A percentile compares a stretch with the other conserved stretches of the same genome.
phyloP scores from a whole-genome alignment of 1,140 invertebrate species.

The Prorops nasuta region DNA sequence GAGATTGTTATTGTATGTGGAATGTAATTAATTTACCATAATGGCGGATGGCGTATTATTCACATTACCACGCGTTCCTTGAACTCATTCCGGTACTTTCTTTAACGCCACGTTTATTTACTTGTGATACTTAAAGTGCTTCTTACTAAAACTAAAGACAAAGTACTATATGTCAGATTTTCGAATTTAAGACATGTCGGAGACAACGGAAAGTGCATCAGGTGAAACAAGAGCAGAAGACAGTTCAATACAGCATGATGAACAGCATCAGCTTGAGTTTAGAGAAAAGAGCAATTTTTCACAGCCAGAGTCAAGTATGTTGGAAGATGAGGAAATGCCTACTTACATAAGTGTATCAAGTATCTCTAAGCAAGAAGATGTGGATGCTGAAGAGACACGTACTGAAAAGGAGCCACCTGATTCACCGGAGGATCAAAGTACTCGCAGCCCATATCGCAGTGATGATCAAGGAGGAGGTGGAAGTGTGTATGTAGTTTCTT shows the following conservation, averaged over 20 bases:
- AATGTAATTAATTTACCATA: too few species aligned
- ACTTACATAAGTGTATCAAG: constrained; percentile 36
- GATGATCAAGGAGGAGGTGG: constrained; percentile 33
- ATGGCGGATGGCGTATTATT: constrained; percentile 22
- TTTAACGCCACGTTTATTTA: too few species aligned
- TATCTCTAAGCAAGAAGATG: constrained; percentile 27
- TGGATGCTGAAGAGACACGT: constrained; percentile 14
- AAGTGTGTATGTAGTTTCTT: constrained; percentile 39
- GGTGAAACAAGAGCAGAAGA: not conserved
- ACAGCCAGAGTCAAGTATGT: constrained; percentile 8
- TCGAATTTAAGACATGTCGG: constrained; percentile 18
- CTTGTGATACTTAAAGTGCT: too few species aligned
- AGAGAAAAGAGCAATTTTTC: not conserved
- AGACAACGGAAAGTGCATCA: constrained; percentile 4
- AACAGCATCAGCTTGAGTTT: not conserved
- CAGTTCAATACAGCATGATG: not conserved
- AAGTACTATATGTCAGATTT: too few species aligned
- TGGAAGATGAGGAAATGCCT: constrained; percentile 50
- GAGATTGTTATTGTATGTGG: too few species aligned
- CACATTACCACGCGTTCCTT: not conserved
- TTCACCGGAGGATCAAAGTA: constrained; percentile 10
- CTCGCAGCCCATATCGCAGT: constrained; percentile 19
- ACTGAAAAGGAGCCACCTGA: constrained; percentile 14
- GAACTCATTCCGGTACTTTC: too few species aligned
- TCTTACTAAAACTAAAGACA: too few species aligned